Base-by-base conservation (phyloP, 2,797 vertebrate genomes). In the Acipenser oxyrinchus region DNA sequence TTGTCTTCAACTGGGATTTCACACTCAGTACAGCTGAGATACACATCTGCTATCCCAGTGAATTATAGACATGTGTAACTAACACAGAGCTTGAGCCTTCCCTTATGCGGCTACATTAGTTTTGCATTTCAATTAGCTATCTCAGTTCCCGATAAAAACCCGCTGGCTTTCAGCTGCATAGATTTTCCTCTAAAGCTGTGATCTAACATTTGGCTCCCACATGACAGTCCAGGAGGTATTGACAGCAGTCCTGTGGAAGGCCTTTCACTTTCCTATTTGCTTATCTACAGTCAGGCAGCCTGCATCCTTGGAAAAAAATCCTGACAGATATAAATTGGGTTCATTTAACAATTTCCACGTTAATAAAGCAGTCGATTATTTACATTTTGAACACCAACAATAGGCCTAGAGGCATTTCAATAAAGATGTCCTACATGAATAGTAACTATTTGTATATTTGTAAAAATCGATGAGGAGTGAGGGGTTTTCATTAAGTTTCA, bases 261-360 rank as follows among this genome's bases (percentile, higher is more conserved):
- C 51, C 51, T 37, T 57, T 48, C 60, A 55, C 62, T 49, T 63
- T 52, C 18, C 23, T 68, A 63, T 53, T 57, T 53, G 60, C 51
- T 63, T 68, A 63, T 68, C 67, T 68, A 18, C 59, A 11, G 13
- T 62, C 13, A 49, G 60, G 15, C 66, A 52, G 60, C 12, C 53
- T 53, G 66, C 50, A 37, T 37, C 51, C 66, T 62, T 50, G 57
- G 61, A 18, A 15, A 6, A 48, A 15, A 23, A 23, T 1, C 62
- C 23, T 63, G 10, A 37, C 37, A 37, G 37, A 37, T 37, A 37
- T 37, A 37, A 37, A 37, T 37, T 37, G 37, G 37, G 37, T 37
- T 37, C 37, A 37, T 37, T 37, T 37, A 37, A 1, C 37, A 37
- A 37, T 5, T 37, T 37, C 37, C 37, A 37, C 3, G 37, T 37